phyloP scores from a whole-genome alignment of 2,113 vertebrate species.

The Eubucco bourcierii region DNA sequence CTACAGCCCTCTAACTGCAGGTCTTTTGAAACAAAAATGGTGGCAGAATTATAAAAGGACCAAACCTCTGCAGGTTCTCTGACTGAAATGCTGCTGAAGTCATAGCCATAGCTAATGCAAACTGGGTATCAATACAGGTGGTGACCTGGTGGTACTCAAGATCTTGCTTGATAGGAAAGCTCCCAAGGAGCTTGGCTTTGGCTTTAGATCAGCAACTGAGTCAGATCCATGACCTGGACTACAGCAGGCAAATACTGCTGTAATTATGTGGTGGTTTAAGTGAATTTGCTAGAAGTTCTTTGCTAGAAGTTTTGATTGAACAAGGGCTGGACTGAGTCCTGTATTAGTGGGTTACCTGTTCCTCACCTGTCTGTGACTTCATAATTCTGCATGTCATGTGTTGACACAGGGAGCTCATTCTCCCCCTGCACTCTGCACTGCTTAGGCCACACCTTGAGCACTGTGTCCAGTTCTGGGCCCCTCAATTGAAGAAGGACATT shows the following conservation, averaged over 20 bases:
- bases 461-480: too few relatives aligned
- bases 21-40: background rate
- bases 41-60: background rate
- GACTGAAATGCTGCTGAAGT: background rate
- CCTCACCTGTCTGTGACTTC: background rate
- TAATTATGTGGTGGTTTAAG: background rate
- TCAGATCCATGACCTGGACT: background rate
- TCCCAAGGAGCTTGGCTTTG: background rate
- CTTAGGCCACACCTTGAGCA: too few relatives aligned
- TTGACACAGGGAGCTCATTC: too few relatives aligned
- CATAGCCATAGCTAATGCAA: background rate
- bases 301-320: background rate
- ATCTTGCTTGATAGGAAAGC: background rate
- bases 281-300: background rate
- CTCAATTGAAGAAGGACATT: too few relatives aligned
- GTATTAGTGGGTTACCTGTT: background rate
- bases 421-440: too few relatives aligned
- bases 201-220: background rate
- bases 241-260: background rate
- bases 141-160: background rate
- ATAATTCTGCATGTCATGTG: background rate
- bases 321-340: background rate
- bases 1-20: background rate
- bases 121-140: background rate
- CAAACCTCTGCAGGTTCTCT: background rate